Base-by-base conservation (phyloP, 2,888 invertebrate genomes). In the Drosophila rubida region DNA sequence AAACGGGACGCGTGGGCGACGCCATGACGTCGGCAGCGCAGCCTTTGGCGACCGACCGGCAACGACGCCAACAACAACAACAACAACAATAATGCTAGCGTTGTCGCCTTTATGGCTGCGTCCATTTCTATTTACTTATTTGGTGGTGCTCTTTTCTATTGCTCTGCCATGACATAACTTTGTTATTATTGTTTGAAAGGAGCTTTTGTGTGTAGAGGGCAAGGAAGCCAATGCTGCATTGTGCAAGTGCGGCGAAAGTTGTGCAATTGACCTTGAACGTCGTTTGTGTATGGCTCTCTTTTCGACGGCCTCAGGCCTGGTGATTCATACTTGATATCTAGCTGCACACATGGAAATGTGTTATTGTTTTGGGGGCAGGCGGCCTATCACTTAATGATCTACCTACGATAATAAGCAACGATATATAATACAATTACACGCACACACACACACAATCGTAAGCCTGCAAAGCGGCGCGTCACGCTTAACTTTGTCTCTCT, bases 11-110 rank as follows among this genome's bases (percentile, higher is more conserved):
- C 61, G 82, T 82, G 75, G 87, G 82, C 84, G 87, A 65, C 84
- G 87, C 67, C 84, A 64, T 87, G 82, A 86, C 78, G 84, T 83
- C 69, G 86, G 68, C 72, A 51, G 57, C 66, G 68, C 69, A 58
- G 48, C 42, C 41, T 37, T 58, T 13, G 32, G 23, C 23, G 23
- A 6, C 25, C 54, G 9, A 35, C 71, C 61, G 68, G 48, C 59
- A 48, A 37, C 13, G 44, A 7, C 53, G 32, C 2, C 32, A 14
- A 9, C 25, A 5, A 44, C 41, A 19, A 19, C 2, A 27, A 27
- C 27, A 27, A 27, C 9, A 27, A 27, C 27, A 9, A 9, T 19
- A n/a, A n/a, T n/a, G 51, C 37, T 8, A 19, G 27, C 50, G 54
- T 7, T 23, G 73, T 32, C 77, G 75, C 75, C 75, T 35, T 30